Base-by-base conservation (phyloP, 2,797 vertebrate genomes). In the Peromyscus eremicus region DNA sequence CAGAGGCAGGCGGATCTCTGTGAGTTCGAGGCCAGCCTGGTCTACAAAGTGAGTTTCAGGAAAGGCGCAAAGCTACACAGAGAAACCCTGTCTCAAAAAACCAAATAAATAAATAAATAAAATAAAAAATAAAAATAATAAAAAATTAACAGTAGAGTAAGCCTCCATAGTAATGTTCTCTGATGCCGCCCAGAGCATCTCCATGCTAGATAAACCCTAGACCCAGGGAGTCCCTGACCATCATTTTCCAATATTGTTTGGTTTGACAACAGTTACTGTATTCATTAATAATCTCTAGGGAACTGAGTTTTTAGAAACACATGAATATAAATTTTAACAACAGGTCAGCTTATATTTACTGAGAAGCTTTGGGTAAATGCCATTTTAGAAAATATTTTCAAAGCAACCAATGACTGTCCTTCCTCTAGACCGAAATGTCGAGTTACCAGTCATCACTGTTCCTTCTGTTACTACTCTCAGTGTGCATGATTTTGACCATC, bases 361-460 rank as follows among this genome's bases (percentile, higher is more conserved):
- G 34, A 94, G 68, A 92, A 89, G 40, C 19, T 7, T 73, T 85
- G 43, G 25, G 57, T 84, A 5, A 81, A 91, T 92, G 68, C 73
- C 60, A 93, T 91, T 91, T 92, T 84, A 92, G 55, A 95, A 96
- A 87, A 91, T 79, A 87, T 68, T 94, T 97, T 66, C 93, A n/a
- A 94, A 70, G 66, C 84, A 94, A 92, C 34, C 8, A 91, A 6
- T 86, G 43, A 62, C 70, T 88, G 5, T 80, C 10, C 16, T 82
- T 71, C 16, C 16, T 82, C 1, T 84, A 25, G 34, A 32, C 89
- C 92, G 34, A 95, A 73, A 76, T 84, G 89, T 89, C 21, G 84
- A 75, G 83, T 92, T 55, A 40, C 13, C 71, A 16, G 43, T 57
- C 57, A 46, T 37, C 92, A 52, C 71, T 86, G 88, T 68, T 96